These are phyloP conservation scores for Melanostigma gelatinosum DNA, from an alignment of 2,113 vertebrate species.

Conservation along the genomic window DNA sequence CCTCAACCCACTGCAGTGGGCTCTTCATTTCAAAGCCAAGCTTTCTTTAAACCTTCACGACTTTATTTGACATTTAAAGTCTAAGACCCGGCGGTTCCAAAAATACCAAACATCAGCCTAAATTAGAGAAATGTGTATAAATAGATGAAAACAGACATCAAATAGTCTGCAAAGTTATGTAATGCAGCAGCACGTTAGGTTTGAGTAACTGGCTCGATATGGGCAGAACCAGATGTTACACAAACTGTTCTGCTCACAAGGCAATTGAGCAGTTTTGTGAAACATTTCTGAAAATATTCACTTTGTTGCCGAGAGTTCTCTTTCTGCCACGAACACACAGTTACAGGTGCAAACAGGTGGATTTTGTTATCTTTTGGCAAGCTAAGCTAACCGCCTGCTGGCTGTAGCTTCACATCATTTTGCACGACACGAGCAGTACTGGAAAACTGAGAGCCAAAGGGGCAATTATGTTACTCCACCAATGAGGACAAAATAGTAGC, in stretches of 20 bases:
- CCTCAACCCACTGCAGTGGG: background rate
- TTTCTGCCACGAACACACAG: background rate
- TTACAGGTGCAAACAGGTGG: background rate
- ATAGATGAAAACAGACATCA: constrained; percentile 1
- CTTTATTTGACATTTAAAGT: constrained; percentile 36
- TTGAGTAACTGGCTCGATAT: background rate
- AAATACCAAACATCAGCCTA: constrained; percentile 13
- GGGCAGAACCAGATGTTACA: background rate
- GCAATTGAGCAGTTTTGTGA: background rate
- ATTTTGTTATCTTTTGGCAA: background rate
- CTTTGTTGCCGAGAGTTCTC: background rate
- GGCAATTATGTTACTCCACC: background rate
- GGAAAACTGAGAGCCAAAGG: background rate
- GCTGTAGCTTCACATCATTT: background rate
- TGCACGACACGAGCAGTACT: background rate
- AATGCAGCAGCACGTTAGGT: background rate
- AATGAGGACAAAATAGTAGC: background rate
- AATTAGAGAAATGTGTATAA: constrained; percentile 10
- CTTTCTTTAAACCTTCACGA: constrained; percentile 19
- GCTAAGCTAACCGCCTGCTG: background rate
- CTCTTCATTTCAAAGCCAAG: constrained; percentile 16
- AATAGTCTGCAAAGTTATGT: constrained; percentile 5
- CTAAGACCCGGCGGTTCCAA: background rate
- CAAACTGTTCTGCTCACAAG: background rate
- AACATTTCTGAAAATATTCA: background rate